These are phyloP conservation scores for Garra rufa DNA, from an alignment of 2,113 vertebrate genomes.

Conservation along the genomic window DNA sequence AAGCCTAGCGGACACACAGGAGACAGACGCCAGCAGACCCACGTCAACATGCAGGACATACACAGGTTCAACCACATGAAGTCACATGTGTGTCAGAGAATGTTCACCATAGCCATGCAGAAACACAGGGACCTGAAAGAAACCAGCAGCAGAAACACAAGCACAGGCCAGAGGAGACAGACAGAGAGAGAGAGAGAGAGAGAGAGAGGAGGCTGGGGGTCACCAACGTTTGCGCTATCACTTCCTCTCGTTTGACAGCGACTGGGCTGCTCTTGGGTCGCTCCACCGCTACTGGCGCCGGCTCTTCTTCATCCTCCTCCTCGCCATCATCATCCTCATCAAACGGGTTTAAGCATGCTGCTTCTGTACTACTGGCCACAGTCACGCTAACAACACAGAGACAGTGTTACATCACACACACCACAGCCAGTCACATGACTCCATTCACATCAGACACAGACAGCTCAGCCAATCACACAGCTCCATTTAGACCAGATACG, in stretches of 20 bases:
- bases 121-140: background rate
- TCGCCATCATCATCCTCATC: conserved; percentile 79
- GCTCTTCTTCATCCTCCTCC: conserved; percentile 58
- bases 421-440: no score
- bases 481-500: no score
- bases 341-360: conserved; percentile 92
- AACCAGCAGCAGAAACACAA: background rate
- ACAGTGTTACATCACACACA: conserved; percentile 70
- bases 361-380: conserved; percentile 84
- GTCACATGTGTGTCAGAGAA: background rate
- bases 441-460: no score
- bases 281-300: conserved; percentile 72
- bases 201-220: conserved; percentile 49
- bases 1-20: background rate
- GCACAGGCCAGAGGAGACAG: background rate
- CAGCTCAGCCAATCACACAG: background rate
- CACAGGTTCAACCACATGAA: no score
- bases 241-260: conserved; percentile 91
- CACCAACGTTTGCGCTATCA: conserved; percentile 96
- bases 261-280: conserved; percentile 86
- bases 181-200: background rate
- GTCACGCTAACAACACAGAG: conserved; percentile 87
- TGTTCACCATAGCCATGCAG: background rate
- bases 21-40: no score
- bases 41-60: no score